A percentile compares a stretch with the other conserved stretches of the same genome.
These are phyloP conservation scores for Ranitomeya imitator DNA, from an alignment of 2,113 vertebrate genomes.

Conservation along the genomic window DNA sequence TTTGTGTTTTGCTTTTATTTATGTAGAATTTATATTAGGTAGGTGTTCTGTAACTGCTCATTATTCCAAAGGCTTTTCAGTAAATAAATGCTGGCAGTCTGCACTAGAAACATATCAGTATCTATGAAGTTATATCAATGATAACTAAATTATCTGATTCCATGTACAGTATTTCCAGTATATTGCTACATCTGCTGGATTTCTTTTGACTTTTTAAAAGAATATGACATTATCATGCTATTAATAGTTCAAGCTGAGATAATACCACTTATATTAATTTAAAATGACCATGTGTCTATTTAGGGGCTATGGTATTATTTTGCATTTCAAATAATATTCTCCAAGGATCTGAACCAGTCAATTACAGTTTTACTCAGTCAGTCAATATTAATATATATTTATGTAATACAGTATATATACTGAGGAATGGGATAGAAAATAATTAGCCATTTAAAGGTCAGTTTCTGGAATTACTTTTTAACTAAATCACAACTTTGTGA, in stretches of 20 bases:
- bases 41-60: too few relatives aligned
- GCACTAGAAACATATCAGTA: not conserved
- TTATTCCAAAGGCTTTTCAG: not conserved
- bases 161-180: constrained; percentile 10
- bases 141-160: constrained; percentile 13
- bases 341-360: not conserved
- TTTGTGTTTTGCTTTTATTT: not conserved
- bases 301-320: not conserved
- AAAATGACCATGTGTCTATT: not conserved
- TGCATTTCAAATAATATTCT: not conserved
- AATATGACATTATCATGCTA: not conserved
- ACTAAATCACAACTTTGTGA: not conserved
- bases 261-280: not conserved
- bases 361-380: not conserved
- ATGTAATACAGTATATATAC: not conserved
- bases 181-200: not conserved
- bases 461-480: not conserved
- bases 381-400: not conserved
- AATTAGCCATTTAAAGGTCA: not conserved
- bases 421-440: not conserved
- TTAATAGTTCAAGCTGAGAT: not conserved
- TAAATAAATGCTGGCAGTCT: not conserved
- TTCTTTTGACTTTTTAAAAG: not conserved
- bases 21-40: not conserved
- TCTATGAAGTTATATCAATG: not conserved